Evolutionary conservation across 2,888 invertebrate species (phyloP), one percentile per base, ranked within the genome.

Genomic region (Hemaris fuciformis): DNA sequence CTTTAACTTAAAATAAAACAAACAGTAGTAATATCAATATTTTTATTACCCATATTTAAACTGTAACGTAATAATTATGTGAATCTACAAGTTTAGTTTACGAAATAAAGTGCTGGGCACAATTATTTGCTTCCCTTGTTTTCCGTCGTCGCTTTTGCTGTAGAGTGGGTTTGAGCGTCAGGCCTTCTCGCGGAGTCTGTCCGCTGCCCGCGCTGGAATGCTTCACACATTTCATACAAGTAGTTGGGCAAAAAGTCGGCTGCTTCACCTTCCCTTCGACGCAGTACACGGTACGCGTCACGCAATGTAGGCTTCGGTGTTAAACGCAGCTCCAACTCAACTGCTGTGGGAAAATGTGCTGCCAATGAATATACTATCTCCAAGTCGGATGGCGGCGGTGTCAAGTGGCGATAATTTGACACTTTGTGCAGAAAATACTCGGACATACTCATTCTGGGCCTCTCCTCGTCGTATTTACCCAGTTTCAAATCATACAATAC

Each of bases 181-280:
- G 77, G 74, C 31, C 87, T 82, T 13, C 89, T 78, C 15, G 86
- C 85, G 6, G 90, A 89, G 61, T 88, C 88, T 34, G 91, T 86
- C 58, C 84, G 80, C 62, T 84, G 84, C 15, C 91, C 91, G 57
- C 86, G 84, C 68, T 92, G 92, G 66, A 88, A 92, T 23, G 89
- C 87, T 67, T 91, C 92, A 68, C 92, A 92, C 92, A 92, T 92
- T 75, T 92, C 92, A 73, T 87, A 92, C 73, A 92, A 81, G 72
- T 92, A 92, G 75, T 92, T 92, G 58, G 92, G 92, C 64, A 92
- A 76, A 73, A 88, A 91, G 69, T 92, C 91, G 20, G 85, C 78
- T 43, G 85, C 73, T 63, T 90, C 91, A 59, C 91, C 90, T 70
- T 92, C 91, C 70, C 91, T 84, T 61, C 92, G 89, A 25, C 91